Percentiles rank a stretch among this genome's conserved stretches.
Conservation (phyloP, 2,888 invertebrate genomes). For the Pterostichus madidus region DNA sequence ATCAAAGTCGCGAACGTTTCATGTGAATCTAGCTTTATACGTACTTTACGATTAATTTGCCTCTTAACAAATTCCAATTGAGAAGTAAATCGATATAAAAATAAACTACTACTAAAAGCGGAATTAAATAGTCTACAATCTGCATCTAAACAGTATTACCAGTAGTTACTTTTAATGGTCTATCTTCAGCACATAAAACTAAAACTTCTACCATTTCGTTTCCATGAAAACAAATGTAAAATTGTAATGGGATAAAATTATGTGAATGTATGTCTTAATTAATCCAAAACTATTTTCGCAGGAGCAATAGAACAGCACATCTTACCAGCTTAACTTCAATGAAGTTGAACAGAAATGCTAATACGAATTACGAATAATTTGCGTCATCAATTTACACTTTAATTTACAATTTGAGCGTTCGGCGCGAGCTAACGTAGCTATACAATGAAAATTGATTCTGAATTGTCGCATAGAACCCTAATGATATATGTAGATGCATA, state of each 20-base stretch:
- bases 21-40: no score
- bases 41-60: no score
- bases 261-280: background rate
- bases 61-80: no score
- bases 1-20: no score
- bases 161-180: no score
- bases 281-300: constrained; percentile 5
- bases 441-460: constrained; percentile 30
- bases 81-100: no score
- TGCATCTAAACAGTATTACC: no score
- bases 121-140: no score
- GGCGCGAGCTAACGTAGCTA: background rate
- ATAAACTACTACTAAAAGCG: no score
- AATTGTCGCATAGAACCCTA: constrained; percentile 4
- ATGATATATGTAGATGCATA: constrained; percentile 24
- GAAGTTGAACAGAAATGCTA: constrained; percentile 23
- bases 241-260: background rate
- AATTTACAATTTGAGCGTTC: constrained; percentile 35
- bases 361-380: constrained; percentile 31
- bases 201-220: background rate
- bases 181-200: no score
- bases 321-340: background rate
- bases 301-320: background rate
- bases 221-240: background rate
- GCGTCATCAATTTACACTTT: constrained; percentile 41